Conservation (phyloP, 2,113 vertebrate species). For the Aix galericulata region DNA sequence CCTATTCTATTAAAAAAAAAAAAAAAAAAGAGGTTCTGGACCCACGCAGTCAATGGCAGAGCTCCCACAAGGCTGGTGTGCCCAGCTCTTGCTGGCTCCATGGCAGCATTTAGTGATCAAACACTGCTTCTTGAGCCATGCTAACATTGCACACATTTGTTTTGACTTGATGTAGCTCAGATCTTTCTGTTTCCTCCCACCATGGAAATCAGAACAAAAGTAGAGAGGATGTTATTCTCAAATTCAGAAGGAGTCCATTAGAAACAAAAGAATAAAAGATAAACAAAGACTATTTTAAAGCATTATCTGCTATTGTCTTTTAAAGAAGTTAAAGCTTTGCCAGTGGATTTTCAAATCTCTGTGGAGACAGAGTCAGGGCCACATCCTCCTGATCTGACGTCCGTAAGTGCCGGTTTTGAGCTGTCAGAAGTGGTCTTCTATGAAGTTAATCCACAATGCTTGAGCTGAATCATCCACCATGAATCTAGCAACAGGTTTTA, state of each 20-base stretch:
- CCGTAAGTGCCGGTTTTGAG: not conserved
- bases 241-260: conserved; percentile 17
- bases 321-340: conserved; percentile 21
- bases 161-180: not conserved
- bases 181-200: conserved; percentile 19
- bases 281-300: conserved; percentile 26
- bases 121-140: not conserved
- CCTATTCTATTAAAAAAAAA: not conserved
- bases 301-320: conserved; percentile 43
- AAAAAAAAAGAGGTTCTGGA: not conserved
- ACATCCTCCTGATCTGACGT: not conserved
- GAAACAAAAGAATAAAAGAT: conserved; percentile 44
- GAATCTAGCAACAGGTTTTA: conserved; percentile 52
- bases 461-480: not conserved
- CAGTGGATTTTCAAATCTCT: conserved; percentile 40
- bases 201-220: conserved; percentile 34
- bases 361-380: not conserved
- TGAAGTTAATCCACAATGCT: not conserved
- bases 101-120: not conserved
- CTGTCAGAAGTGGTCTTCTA: conserved; percentile 20
- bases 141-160: conserved; percentile 13
- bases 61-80: not conserved
- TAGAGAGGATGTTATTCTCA: not conserved
- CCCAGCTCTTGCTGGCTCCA: not conserved
- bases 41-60: not conserved